Percentiles rank a stretch among this genome's conserved stretches.
Evolutionary conservation across 2,113 vertebrate species (phyloP).

Genomic region (Colossoma macropomum): DNA sequence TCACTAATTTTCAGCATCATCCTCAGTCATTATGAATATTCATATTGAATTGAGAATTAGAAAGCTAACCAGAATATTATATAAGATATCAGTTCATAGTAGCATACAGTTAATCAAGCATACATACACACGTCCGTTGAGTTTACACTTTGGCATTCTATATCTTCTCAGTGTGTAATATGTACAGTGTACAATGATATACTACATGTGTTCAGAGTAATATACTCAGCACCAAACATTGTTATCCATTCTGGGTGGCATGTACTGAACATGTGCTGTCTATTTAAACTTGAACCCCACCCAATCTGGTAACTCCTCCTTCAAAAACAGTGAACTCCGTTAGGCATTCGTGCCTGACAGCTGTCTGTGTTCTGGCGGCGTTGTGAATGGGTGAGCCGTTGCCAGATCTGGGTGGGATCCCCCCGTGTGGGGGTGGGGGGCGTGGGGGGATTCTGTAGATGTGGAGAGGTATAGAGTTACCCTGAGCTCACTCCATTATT

Average conservation of each 20-base stretch:
- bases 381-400: slow-evolving; percentile 66
- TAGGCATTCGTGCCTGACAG: slow-evolving; percentile 74
- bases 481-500: slow-evolving; percentile 55
- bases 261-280: slow-evolving; percentile 38
- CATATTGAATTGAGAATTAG: too few relatives aligned
- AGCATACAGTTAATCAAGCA: too few relatives aligned
- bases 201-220: neutral
- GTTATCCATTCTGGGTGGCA: neutral
- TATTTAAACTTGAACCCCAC: slow-evolving; percentile 70
- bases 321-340: slow-evolving; percentile 58
- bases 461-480: slow-evolving; percentile 46
- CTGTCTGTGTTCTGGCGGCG: slow-evolving; percentile 69
- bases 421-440: slow-evolving; percentile 15
- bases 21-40: too few relatives aligned
- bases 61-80: too few relatives aligned
- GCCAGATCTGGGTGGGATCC: slow-evolving; percentile 67
- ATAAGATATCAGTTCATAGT: too few relatives aligned
- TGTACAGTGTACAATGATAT: too few relatives aligned
- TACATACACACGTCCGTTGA: too few relatives aligned
- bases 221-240: too few relatives aligned
- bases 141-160: too few relatives aligned
- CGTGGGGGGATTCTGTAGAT: slow-evolving; percentile 22
- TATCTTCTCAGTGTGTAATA: too few relatives aligned
- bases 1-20: too few relatives aligned
- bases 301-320: slow-evolving; percentile 49